phyloP scores from a whole-genome alignment of 2,797 vertebrate species.

The Mycteria americana region DNA sequence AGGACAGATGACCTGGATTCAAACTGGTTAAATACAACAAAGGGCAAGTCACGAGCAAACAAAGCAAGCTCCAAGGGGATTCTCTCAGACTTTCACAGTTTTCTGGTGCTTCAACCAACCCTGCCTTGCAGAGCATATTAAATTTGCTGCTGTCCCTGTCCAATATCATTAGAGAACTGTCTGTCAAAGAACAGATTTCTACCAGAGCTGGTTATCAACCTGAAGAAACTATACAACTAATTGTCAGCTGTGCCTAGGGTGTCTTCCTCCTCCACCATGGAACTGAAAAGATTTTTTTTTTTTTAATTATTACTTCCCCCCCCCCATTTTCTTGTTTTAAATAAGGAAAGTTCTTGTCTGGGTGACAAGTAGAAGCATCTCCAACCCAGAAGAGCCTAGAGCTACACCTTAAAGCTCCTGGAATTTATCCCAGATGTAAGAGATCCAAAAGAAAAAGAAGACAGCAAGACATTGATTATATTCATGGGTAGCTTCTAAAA shows the following conservation, averaged over 20 bases:
- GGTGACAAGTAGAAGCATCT: not conserved
- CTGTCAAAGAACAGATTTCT: not conserved
- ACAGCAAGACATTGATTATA: not conserved
- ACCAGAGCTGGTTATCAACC: not conserved
- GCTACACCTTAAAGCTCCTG: not conserved
- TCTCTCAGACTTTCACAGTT: constrained; percentile 27
- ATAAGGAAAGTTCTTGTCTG: not conserved
- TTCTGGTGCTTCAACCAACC: not conserved
- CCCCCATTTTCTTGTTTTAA: not conserved
- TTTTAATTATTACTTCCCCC: too few species aligned
- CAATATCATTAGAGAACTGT: not conserved
- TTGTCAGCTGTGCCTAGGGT: not conserved
- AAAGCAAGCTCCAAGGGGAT: constrained; percentile 16
- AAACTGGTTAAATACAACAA: not conserved
- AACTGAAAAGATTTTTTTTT: not conserved
- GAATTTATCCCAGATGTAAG: not conserved
- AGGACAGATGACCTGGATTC: not conserved
- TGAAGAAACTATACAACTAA: not conserved
- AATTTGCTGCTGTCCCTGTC: constrained; percentile 9
- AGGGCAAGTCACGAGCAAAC: not conserved
- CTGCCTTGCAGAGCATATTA: not conserved
- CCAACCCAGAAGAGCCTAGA: not conserved
- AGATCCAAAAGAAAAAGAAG: not conserved
- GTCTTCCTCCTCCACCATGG: not conserved
- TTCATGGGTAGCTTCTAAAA: not conserved